Conservation (phyloP, 1,140 invertebrate species). For the Lasaia peninsularis region DNA sequence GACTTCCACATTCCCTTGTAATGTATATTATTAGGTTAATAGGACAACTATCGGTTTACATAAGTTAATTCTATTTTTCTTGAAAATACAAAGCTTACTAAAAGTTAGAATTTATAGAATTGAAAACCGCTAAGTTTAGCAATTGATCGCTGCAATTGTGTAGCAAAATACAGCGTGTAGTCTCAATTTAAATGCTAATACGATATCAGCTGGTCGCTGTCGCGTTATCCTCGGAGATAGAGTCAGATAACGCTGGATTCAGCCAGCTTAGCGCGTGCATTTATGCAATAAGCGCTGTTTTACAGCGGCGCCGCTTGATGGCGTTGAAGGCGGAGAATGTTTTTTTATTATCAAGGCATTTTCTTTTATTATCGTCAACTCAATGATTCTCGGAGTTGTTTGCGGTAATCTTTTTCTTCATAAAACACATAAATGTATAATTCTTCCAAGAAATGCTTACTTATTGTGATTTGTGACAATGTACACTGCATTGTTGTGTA, state of each 20-base stretch:
- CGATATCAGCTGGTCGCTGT: conserved; percentile 28
- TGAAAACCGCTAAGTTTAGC: not conserved
- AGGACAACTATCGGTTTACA: no score
- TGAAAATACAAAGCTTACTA: not conserved
- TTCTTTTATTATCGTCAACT: no score
- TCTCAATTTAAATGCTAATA: conserved; percentile 52
- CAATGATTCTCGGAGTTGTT: no score
- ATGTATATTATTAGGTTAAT: no score
- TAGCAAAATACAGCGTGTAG: conserved; percentile 5
- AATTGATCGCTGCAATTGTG: conserved; percentile 2
- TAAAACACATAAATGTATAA: no score
- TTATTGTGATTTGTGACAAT: no score
- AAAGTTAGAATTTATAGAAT: not conserved
- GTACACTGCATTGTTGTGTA: no score
- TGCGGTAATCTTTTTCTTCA: no score
- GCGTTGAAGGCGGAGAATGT: conserved; percentile 4
- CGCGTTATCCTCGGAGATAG: conserved; percentile 37
- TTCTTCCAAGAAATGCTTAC: no score
- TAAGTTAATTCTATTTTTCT: not conserved
- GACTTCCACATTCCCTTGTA: no score
- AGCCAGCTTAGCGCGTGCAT: conserved; percentile 33
- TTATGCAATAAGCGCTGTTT: conserved; percentile 29
- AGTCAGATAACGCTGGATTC: conserved; percentile 11
- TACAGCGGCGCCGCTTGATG: conserved; percentile 22
- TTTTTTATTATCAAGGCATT: no score